Conservation (phyloP, 2,888 invertebrate genomes). For the Cryptocheilus praepositus region DNA sequence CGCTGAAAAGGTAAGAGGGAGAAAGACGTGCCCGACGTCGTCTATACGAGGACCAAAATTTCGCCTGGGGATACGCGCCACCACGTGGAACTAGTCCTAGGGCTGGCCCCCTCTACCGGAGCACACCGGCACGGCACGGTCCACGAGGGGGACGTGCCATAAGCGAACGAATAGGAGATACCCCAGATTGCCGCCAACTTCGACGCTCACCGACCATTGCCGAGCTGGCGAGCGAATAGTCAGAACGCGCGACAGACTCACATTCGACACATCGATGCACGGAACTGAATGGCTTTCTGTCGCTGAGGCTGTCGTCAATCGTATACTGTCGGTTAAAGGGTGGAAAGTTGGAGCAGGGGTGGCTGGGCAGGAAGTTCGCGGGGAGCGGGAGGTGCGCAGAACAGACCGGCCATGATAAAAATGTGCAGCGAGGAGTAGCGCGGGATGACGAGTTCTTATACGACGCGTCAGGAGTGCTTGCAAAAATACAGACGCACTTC, state of each 20-base stretch:
- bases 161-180: constrained; percentile 52
- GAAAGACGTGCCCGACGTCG: constrained; percentile 38
- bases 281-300: no score
- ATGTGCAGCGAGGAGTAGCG: no score
- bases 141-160: constrained; percentile 44
- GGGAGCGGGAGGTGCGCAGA: no score
- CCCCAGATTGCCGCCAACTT: constrained; percentile 32
- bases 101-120: constrained; percentile 50
- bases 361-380: no score
- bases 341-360: no score
- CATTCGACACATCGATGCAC: background rate
- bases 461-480: no score
- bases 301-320: background rate
- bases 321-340: no score
- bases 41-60: constrained; percentile 56
- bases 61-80: constrained; percentile 57
- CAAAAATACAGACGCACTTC: no score
- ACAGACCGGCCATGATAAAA: no score
- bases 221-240: constrained; percentile 8
- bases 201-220: constrained; percentile 44
- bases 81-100: constrained; percentile 61
- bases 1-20: background rate
- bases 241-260: background rate
- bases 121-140: constrained; percentile 36
- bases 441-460: no score